These are phyloP conservation scores for Leguminivora glycinivorella DNA, from an alignment of 1,140 invertebrate genomes.

Conservation along the genomic window DNA sequence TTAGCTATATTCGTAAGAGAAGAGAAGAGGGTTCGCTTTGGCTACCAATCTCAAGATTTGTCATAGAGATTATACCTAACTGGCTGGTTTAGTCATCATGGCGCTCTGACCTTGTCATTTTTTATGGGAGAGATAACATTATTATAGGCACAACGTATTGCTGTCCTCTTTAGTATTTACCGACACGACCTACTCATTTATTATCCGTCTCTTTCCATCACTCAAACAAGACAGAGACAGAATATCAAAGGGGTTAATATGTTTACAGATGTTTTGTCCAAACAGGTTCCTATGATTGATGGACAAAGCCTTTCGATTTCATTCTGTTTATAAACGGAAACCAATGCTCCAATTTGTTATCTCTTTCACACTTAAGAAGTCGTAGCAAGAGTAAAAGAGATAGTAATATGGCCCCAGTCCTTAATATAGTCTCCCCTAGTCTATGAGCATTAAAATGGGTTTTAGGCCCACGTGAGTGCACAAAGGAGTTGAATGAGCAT, in stretches of 20 bases:
- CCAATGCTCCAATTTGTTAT: not conserved
- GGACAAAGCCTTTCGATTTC: slow-evolving; percentile 18
- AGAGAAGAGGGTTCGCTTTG: too few species aligned
- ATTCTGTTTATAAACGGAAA: not conserved
- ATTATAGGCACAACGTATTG: too few species aligned
- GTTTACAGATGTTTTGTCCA: slow-evolving; percentile 6
- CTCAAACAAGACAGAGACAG: not conserved
- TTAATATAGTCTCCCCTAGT: too few species aligned
- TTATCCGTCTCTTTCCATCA: not conserved
- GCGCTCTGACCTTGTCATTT: too few species aligned
- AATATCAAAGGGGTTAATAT: not conserved
- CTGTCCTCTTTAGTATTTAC: too few species aligned
- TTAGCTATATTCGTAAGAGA: too few species aligned
- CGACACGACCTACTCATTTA: not conserved
- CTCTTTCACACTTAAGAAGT: not conserved
- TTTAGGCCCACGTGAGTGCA: not conserved
- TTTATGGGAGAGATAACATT: too few species aligned
- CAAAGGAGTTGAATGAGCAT: not conserved
- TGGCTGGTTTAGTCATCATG: too few species aligned
- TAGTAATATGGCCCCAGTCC: too few species aligned
- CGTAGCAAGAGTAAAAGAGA: too few species aligned
- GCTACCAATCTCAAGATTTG: too few species aligned
- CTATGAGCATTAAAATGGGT: not conserved
- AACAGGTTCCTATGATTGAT: slow-evolving; percentile 23
- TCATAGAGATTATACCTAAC: too few species aligned